Conservation (phyloP, 1,140 invertebrate genomes). For the Calosoma granatense region DNA sequence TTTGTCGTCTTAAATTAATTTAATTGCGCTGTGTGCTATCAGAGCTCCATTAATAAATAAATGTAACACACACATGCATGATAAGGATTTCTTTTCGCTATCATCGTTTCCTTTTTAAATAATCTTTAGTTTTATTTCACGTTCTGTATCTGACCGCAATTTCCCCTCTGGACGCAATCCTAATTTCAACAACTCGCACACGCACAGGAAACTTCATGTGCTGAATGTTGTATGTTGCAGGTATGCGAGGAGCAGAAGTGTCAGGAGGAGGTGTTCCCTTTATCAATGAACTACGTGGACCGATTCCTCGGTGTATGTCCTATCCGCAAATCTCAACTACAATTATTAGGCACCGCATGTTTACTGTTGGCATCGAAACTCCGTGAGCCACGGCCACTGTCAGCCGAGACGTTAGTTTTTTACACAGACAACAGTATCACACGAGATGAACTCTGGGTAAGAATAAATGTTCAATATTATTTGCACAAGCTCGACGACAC, state of each 20-base stretch:
- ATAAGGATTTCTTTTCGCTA: no score
- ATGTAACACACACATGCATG: no score
- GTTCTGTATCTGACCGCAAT: no score
- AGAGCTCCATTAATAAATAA: no score
- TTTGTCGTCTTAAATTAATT: no score
- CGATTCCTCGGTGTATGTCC: slow-evolving; percentile 54
- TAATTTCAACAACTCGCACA: no score
- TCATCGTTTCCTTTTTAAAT: no score
- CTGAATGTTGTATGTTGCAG: slow-evolving; percentile 47
- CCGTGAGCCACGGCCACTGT: slow-evolving; percentile 54
- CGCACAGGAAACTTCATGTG: no score
- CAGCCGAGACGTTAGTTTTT: slow-evolving; percentile 54
- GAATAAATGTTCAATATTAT: slow-evolving; percentile 21
- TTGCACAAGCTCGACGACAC: neutral
- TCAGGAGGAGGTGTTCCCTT: slow-evolving; percentile 64
- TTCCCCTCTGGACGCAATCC: no score
- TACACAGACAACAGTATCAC: slow-evolving; percentile 66
- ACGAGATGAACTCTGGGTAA: slow-evolving; percentile 57
- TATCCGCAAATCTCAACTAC: slow-evolving; percentile 57
- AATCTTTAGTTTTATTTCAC: no score
- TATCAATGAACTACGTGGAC: slow-evolving; percentile 66
- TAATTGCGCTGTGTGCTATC: no score
- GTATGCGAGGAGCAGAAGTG: slow-evolving; percentile 68
- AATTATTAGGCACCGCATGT: slow-evolving; percentile 59
- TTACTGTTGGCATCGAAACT: slow-evolving; percentile 66